These are phyloP conservation scores for Xyrichtys novacula DNA, from an alignment of 2,797 vertebrate species.

Conservation along the genomic window DNA sequence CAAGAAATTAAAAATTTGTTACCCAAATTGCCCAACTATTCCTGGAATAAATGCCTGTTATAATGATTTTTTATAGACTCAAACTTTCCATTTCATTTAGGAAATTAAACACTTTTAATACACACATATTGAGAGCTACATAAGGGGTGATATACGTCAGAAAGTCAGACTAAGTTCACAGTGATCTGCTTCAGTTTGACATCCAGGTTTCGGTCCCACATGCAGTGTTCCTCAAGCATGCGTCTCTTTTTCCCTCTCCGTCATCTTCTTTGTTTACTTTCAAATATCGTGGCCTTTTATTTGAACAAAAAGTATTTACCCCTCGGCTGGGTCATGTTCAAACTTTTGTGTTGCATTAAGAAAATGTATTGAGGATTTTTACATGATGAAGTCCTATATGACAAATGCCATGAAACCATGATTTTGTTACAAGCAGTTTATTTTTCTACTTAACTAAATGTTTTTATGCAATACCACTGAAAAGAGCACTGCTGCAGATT, in stretches of 20 bases:
- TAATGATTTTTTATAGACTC: not conserved
- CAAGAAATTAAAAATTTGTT: not conserved
- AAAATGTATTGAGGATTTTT: conserved; percentile 72
- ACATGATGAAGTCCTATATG: conserved; percentile 66
- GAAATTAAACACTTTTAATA: not conserved
- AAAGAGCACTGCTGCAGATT: conserved; percentile 71
- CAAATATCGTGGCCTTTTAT: conserved; percentile 73
- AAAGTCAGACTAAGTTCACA: conserved; percentile 17
- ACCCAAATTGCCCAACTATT: conserved; percentile 4
- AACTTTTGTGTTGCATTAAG: conserved; percentile 62
- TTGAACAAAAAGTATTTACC: conserved; percentile 55
- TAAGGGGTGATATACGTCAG: not conserved
- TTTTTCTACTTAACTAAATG: conserved; percentile 80
- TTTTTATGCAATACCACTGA: conserved; percentile 80
- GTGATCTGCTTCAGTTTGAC: conserved; percentile 5
- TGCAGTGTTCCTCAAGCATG: conserved; percentile 47
- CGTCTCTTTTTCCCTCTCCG: conserved; percentile 37
- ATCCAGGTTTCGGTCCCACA: conserved; percentile 30
- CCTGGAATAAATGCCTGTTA: conserved; percentile 1
- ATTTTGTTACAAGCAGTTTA: conserved; percentile 84
- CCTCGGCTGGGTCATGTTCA: conserved; percentile 46
- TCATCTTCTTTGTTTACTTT: conserved; percentile 51
- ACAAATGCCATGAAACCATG: conserved; percentile 78
- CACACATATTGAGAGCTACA: not conserved
- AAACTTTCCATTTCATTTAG: not conserved